Evolutionary conservation across 2,113 vertebrate species (phyloP).

Genomic region (Pseudonaja textilis): DNA sequence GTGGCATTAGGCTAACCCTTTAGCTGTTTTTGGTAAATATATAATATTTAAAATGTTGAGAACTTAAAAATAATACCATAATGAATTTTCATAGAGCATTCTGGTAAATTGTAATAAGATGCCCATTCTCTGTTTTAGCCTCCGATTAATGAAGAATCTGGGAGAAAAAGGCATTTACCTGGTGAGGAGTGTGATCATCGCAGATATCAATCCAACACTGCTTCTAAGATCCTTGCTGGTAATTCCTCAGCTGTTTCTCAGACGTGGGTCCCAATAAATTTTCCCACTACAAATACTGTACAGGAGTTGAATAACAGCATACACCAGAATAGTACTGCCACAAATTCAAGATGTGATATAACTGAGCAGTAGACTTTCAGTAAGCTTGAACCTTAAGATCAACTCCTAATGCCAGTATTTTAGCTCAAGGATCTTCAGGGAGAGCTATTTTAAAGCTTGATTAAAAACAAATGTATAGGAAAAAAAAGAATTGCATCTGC

Average conservation of each 20-base stretch:
- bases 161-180: constrained; percentile 74
- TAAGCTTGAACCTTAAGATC: constrained; percentile 39
- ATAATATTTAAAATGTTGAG: neutral
- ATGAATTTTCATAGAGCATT: neutral
- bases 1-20: neutral
- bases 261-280: constrained; percentile 22
- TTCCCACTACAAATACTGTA: constrained; percentile 58
- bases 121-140: constrained; percentile 75
- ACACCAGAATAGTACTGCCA: constrained; percentile 25
- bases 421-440: constrained; percentile 55
- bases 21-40: neutral
- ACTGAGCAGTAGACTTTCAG: constrained; percentile 65
- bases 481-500: constrained; percentile 59
- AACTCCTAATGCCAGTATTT: constrained; percentile 44
- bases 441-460: constrained; percentile 44
- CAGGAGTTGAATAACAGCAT: constrained; percentile 47
- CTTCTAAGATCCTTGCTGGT: constrained; percentile 64
- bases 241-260: constrained; percentile 46
- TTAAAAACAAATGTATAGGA: constrained; percentile 56
- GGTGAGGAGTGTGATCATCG: constrained; percentile 73
- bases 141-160: constrained; percentile 81
- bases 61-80: neutral
- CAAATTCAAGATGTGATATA: constrained; percentile 60
- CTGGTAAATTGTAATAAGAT: neutral
- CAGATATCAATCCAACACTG: constrained; percentile 69